Conservation (phyloP, 2,888 invertebrate species). For the Cephus rjabovi region DNA sequence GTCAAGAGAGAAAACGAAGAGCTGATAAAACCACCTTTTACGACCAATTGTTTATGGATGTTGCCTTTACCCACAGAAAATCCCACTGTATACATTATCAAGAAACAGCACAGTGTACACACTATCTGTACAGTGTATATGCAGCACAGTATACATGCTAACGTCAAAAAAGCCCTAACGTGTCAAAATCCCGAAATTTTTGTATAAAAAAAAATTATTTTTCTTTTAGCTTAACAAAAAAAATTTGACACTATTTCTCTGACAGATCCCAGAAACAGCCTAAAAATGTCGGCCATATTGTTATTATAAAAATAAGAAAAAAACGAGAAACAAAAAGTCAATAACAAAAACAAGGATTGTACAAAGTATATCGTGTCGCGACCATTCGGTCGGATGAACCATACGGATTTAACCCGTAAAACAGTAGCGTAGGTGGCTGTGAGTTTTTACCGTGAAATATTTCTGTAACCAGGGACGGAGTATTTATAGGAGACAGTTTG, state of each 20-base stretch:
- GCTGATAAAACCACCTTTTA: not conserved
- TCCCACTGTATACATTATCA: not conserved
- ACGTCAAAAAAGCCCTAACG: fast-evolving
- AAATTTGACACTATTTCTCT: not conserved
- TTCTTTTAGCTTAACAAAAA: not conserved
- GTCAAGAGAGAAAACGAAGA: not conserved
- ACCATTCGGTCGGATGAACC: not conserved
- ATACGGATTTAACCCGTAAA: too few relatives aligned
- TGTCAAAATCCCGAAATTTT: not conserved
- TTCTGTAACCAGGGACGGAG: slow-evolving; percentile 11
- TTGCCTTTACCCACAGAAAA: not conserved
- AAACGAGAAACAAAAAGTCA: fast-evolving
- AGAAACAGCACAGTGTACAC: not conserved
- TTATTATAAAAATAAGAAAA: not conserved
- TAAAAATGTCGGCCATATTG: not conserved
- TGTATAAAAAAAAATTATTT: not conserved
- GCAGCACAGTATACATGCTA: not conserved
- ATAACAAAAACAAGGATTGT: not conserved
- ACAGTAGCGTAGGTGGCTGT: not conserved
- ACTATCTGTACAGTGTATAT: too few relatives aligned
- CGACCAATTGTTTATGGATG: not conserved
- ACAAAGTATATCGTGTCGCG: not conserved
- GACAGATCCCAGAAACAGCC: not conserved
- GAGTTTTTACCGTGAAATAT: slow-evolving; percentile 10
- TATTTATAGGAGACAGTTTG: not conserved